Evolutionary conservation across 1,140 invertebrate species (phyloP).

Genomic region (Conopomorpha cramerella): DNA sequence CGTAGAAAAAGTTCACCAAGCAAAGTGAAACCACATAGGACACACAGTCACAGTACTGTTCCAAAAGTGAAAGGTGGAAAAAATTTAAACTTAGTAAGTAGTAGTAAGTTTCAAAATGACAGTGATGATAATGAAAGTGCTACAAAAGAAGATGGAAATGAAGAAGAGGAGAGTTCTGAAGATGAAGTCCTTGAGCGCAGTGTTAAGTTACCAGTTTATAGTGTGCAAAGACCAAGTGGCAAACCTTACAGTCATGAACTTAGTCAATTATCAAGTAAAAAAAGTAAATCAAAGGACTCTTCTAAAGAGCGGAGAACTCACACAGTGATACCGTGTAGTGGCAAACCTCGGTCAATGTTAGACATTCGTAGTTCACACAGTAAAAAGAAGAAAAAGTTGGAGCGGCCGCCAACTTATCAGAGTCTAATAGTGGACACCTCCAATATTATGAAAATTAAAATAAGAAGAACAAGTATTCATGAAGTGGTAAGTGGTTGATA

Average conservation of each 20-base stretch:
- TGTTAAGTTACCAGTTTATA: conserved; percentile 51
- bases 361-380: conserved; percentile 45
- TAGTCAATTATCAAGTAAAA: conserved; percentile 57
- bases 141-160: conserved; percentile 17
- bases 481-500: conserved; percentile 28
- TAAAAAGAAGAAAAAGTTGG: conserved; percentile 54
- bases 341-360: conserved; percentile 57
- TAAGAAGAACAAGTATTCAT: conserved; percentile 39
- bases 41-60: conserved; percentile 31
- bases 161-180: conserved; percentile 37
- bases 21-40: conserved; percentile 24
- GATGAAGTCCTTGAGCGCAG: conserved; percentile 46
- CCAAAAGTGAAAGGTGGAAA: conserved; percentile 52
- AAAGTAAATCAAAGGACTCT: conserved; percentile 38
- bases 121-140: conserved; percentile 25
- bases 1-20: conserved; percentile 34
- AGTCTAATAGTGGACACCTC: conserved; percentile 54
- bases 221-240: conserved; percentile 40
- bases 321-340: conserved; percentile 49
- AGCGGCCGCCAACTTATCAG: conserved; percentile 45
- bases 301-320: conserved; percentile 42
- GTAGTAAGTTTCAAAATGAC: conserved; percentile 40
- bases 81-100: conserved; percentile 55
- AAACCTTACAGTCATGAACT: conserved; percentile 60
- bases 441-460: conserved; percentile 55